Percentiles rank a stretch among this genome's conserved stretches.
Evolutionary conservation across 2,113 vertebrate species (phyloP).

Genomic region (Eptesicus fuscus): DNA sequence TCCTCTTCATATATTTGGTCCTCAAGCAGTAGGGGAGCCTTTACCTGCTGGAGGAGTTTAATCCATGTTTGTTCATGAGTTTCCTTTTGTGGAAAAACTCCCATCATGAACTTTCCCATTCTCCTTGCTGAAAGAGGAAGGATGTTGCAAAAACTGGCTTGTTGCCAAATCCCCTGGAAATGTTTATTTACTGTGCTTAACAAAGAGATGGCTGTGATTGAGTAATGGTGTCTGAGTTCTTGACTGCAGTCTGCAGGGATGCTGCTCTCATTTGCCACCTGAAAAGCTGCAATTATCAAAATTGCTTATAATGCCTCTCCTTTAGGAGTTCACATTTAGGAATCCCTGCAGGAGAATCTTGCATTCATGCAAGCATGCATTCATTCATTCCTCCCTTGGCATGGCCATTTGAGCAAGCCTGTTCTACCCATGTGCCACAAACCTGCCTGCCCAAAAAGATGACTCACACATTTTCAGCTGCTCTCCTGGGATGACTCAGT

Average conservation of each 20-base stretch:
- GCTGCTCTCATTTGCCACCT: conserved; percentile 59
- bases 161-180: not conserved
- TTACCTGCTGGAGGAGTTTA: not conserved
- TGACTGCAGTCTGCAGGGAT: conserved; percentile 47
- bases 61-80: not conserved
- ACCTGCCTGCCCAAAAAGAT: not conserved
- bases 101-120: not conserved
- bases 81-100: not conserved
- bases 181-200: conserved; percentile 44
- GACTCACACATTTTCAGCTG: not conserved
- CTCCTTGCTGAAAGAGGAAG: conserved; percentile 9
- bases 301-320: conserved; percentile 55
- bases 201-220: conserved; percentile 38
- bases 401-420: not conserved
- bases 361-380: not conserved
- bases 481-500: not conserved
- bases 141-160: not conserved
- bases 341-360: conserved; percentile 28
- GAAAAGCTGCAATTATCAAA: conserved; percentile 64
- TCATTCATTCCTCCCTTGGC: not conserved
- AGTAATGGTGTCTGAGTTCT: conserved; percentile 51
- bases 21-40: not conserved
- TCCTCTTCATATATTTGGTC: not conserved
- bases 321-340: conserved; percentile 31
- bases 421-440: not conserved